Percentiles rank a stretch among this genome's conserved stretches.
phyloP scores from a whole-genome alignment of 2,797 vertebrate species.

The Pseudocheirus occidentalis region DNA sequence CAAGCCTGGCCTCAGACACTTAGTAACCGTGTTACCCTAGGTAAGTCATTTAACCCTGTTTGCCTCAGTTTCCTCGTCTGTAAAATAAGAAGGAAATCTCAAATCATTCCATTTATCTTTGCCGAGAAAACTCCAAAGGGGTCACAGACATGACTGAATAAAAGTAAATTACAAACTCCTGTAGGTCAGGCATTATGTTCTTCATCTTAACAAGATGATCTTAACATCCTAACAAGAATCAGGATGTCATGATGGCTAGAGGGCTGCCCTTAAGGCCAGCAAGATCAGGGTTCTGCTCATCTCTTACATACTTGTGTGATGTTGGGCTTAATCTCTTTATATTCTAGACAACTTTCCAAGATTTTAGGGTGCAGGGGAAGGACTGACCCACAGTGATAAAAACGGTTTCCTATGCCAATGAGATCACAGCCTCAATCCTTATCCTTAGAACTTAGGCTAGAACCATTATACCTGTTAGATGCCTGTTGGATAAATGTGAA shows the following conservation, averaged over 20 bases:
- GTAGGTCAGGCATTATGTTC: neutral
- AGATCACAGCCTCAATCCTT: neutral
- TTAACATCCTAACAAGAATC: neutral
- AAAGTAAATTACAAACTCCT: neutral
- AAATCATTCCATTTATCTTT: neutral
- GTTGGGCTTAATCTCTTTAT: neutral
- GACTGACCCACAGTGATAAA: neutral
- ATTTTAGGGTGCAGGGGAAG: neutral
- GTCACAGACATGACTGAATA: neutral
- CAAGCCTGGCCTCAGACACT: neutral
- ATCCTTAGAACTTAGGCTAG: neutral
- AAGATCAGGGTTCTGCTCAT: neutral
- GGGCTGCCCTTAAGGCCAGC: neutral
- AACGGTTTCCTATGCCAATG: neutral
- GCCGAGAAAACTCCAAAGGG: neutral
- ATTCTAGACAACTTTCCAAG: neutral
- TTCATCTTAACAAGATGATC: no score
- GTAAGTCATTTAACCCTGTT: neutral
- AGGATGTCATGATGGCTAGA: neutral
- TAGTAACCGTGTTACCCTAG: neutral
- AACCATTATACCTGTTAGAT: neutral
- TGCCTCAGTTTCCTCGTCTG: neutral
- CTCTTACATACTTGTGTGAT: neutral
- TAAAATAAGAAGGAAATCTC: neutral
- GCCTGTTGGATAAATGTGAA: neutral